Evolutionary conservation across 2,113 vertebrate species (phyloP).

Genomic region (Centropristis striata): DNA sequence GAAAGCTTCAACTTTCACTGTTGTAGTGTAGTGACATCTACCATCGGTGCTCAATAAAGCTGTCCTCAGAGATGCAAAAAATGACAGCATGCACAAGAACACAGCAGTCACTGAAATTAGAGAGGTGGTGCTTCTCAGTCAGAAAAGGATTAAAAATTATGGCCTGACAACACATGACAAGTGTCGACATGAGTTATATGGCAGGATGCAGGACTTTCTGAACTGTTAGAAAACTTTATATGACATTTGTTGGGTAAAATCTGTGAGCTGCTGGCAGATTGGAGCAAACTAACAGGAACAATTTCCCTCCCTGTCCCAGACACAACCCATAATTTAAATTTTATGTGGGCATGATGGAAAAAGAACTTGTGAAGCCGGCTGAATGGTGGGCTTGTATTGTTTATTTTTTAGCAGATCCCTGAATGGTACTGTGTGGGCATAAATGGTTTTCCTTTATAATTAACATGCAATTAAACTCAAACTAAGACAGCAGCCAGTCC

Average conservation of each 20-base stretch:
- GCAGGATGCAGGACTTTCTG: constrained; percentile 18
- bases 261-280: not conserved
- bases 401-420: not conserved
- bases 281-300: not conserved
- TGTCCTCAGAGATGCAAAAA: constrained; percentile 11
- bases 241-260: constrained; percentile 1
- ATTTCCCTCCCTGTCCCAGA: not conserved
- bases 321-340: constrained; percentile 2
- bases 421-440: not conserved
- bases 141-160: constrained; percentile 55
- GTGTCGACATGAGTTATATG: constrained; percentile 10
- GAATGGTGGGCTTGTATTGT: not conserved
- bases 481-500: constrained; percentile 1
- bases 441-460: constrained; percentile 16
- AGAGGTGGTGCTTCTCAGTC: constrained; percentile 28
- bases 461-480: constrained; percentile 24
- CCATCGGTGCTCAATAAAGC: constrained; percentile 5
- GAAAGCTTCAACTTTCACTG: not conserved
- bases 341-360: not conserved
- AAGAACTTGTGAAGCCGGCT: not conserved
- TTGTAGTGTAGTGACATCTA: not conserved
- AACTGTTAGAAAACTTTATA: constrained; percentile 31
- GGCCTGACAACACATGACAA: constrained; percentile 43
- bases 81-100: constrained; percentile 42
- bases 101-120: constrained; percentile 58